Base-by-base conservation (phyloP, 2,888 invertebrate species). In the Dynastes hyllus region DNA sequence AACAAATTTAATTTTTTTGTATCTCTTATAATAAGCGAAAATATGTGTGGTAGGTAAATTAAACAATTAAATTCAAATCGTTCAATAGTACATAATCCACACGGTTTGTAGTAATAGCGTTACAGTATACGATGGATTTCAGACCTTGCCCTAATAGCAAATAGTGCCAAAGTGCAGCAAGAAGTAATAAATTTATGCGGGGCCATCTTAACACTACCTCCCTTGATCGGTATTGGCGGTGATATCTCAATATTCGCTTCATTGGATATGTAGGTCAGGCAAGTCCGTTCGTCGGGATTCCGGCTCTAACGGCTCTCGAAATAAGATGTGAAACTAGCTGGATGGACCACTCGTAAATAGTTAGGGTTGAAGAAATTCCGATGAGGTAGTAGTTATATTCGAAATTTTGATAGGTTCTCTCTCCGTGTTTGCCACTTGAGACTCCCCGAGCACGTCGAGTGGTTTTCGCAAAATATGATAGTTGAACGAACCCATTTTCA, bases 211-310 rank as follows among this genome's bases (percentile, higher is more conserved):
- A 9, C 22, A 67, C 67, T 45, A 40, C 67, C 71, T 37, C 58
- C 37, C 16, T 55, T 83, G 85, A 84, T 84, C 84, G 84, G 83
- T 83, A 84, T 84, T 84, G 84, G 84, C 84, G 84, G 79, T 83
- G 85, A 85, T 85, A 85, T 85, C 85, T 85, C 84, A 85, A 84
- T 83, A 83, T 84, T 81, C 85, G 84, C 83, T 83, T 83, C 81
- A 81, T 61, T 83, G 85, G 81, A 81, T 81, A 85, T 85, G 84
- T 85, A 81, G 85, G 85, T 85, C 85, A 85, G 83, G 83, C 82
- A 82, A 82, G 82, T 82, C 82, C 82, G 82, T 81, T 82, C 29
- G 82, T 81, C 83, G n/a, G 80, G 81, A 82, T 83, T 84, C 84
- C 82, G 81, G 82, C 84, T 83, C 84, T 84, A 85, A 84, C 83